phyloP scores from a whole-genome alignment of 1,140 invertebrate genomes.

The Brachionus asplanchnoidis region DNA sequence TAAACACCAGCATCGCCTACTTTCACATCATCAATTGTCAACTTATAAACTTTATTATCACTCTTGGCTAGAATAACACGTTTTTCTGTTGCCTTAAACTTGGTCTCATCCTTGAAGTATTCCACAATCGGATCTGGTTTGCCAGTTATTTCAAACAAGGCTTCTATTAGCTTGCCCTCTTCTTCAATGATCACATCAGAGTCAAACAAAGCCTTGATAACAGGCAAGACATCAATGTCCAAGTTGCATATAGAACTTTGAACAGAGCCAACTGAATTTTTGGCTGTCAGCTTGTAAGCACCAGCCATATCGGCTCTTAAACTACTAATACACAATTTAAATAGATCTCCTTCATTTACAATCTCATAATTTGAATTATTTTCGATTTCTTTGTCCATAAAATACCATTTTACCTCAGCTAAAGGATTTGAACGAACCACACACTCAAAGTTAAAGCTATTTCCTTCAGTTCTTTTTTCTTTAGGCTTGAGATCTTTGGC shows the following conservation, averaged over 20 bases:
- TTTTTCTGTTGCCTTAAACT: slow-evolving; percentile 34
- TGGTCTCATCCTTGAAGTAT: slow-evolving; percentile 27
- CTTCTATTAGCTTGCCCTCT: background rate
- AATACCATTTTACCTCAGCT: background rate
- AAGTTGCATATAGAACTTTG: background rate
- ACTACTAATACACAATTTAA: slow-evolving; percentile 49
- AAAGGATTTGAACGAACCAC: background rate
- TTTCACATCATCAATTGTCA: background rate
- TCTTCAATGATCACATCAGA: background rate
- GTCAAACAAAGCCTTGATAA: background rate
- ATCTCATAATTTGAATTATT: background rate
- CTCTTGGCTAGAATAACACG: background rate
- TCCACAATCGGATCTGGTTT: slow-evolving; percentile 33
- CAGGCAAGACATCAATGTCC: background rate
- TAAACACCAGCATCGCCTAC: slow-evolving; percentile 25
- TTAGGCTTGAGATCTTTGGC: background rate
- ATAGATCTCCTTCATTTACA: slow-evolving; percentile 45
- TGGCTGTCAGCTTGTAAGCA: slow-evolving; percentile 45
- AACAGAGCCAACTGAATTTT: background rate
- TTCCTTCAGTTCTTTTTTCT: background rate
- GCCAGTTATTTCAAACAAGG: slow-evolving; percentile 14
- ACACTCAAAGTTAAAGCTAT: slow-evolving; percentile 19
- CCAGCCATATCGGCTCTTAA: slow-evolving; percentile 48
- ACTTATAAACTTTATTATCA: slow-evolving; percentile 16
- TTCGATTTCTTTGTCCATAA: slow-evolving; percentile 1